These are phyloP conservation scores for Drosophila robusta DNA, from an alignment of 2,888 invertebrate genomes.

Conservation along the genomic window DNA sequence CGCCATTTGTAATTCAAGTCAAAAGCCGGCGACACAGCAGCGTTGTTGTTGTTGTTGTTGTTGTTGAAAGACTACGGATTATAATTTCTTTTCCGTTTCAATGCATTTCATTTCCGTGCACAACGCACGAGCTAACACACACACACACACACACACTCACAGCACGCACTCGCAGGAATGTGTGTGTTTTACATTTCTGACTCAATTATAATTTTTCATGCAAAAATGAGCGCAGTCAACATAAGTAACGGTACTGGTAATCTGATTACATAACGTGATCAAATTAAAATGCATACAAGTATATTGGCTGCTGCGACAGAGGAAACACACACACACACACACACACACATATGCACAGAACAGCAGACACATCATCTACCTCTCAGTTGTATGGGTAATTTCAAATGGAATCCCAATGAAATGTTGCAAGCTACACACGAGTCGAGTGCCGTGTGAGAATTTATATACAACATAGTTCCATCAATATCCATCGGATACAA, in stretches of 20 bases:
- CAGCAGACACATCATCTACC: not conserved
- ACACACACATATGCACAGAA: slow-evolving; percentile 1
- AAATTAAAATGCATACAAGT: slow-evolving; percentile 68
- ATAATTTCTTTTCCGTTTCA: slow-evolving; percentile 81
- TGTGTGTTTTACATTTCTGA: slow-evolving; percentile 64
- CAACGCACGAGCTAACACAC: slow-evolving; percentile 46
- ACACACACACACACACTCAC: slow-evolving; percentile 27
- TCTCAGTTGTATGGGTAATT: slow-evolving; percentile 15
- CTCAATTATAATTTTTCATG: slow-evolving; percentile 75
- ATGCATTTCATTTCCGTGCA: slow-evolving; percentile 74
- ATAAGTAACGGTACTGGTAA: slow-evolving; percentile 64
- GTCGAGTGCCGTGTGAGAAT: not conserved
- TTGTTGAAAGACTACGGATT: slow-evolving; percentile 57
- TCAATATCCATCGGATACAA: not conserved
- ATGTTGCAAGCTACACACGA: not conserved
- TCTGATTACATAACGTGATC: slow-evolving; percentile 77
- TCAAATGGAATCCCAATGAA: slow-evolving; percentile 21
- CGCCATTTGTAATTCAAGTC: slow-evolving; percentile 78
- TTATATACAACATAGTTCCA: not conserved
- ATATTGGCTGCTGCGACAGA: slow-evolving; percentile 28
- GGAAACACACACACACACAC: slow-evolving; percentile 9
- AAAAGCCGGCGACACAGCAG: slow-evolving; percentile 42
- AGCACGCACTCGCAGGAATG: slow-evolving; percentile 10
- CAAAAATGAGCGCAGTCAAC: slow-evolving; percentile 51
- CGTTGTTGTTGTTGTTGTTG: slow-evolving; percentile 15